Conservation (phyloP, 1,140 invertebrate species). For the Mya arenaria region DNA sequence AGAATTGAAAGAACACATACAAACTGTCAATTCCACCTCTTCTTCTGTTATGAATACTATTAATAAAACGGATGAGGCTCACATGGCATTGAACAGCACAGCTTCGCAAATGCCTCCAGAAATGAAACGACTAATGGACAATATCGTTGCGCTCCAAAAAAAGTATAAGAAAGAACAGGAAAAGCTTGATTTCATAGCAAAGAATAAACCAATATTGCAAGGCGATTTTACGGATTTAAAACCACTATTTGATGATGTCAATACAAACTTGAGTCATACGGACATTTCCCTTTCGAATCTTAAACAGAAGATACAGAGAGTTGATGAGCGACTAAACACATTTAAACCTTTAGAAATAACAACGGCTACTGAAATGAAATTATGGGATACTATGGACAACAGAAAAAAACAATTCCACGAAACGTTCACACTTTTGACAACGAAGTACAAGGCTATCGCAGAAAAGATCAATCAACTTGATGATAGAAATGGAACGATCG, state of each 20-base stretch:
- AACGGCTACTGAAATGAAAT: constrained; percentile 18
- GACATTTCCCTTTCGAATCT: constrained; percentile 29
- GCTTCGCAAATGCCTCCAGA: neutral
- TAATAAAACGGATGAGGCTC: neutral
- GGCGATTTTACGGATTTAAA: neutral
- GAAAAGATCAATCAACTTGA: neutral
- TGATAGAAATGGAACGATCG: constrained; percentile 10
- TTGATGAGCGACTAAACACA: constrained; percentile 8
- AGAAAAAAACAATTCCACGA: neutral
- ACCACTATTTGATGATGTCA: neutral
- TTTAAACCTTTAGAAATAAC: constrained; percentile 40
- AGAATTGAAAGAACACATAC: constrained; percentile 37
- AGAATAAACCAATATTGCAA: constrained; percentile 3
- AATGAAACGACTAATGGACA: constrained; percentile 1
- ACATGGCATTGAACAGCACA: neutral
- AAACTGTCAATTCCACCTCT: neutral
- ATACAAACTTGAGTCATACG: constrained; percentile 5
- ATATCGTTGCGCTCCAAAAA: neutral
- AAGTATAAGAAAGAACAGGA: constrained; percentile 23
- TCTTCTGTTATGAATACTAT: neutral
- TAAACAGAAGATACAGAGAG: constrained; percentile 9
- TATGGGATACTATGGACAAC: constrained; percentile 9
- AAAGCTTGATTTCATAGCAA: constrained; percentile 35
- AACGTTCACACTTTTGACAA: neutral
- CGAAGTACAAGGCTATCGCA: neutral